A percentile compares a stretch with the other conserved stretches of the same genome.
Conservation (phyloP, 2,888 invertebrate species). For the Scelioninae gen. 1 region DNA sequence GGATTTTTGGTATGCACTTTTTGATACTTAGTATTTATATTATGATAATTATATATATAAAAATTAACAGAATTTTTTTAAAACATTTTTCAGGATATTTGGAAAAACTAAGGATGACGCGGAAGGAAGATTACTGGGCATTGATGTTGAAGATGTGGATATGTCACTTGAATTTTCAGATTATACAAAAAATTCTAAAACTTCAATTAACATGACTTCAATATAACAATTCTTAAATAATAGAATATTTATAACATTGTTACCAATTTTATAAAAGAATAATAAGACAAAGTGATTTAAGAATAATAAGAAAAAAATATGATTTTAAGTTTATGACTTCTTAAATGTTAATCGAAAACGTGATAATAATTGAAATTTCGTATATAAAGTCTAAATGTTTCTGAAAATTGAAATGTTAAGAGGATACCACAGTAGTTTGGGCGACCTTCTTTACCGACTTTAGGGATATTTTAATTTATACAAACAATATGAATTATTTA, state of each 20-base stretch:
- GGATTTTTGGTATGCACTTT: constrained; percentile 59
- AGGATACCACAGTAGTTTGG: too few relatives aligned
- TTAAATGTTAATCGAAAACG: too few relatives aligned
- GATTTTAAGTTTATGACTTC: too few relatives aligned
- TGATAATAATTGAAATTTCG: too few relatives aligned
- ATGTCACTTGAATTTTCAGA: constrained; percentile 80
- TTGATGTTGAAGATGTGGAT: constrained; percentile 82
- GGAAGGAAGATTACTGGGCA: constrained; percentile 82
- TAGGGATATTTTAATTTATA: too few relatives aligned
- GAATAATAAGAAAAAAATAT: too few relatives aligned
- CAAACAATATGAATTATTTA: too few relatives aligned
- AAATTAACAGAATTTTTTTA: not conserved
- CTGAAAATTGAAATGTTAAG: too few relatives aligned
- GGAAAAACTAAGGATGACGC: constrained; percentile 83
- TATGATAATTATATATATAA: too few relatives aligned
- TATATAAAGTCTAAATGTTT: too few relatives aligned
- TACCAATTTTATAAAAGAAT: not conserved
- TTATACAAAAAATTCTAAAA: constrained; percentile 75
- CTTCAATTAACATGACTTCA: constrained; percentile 72
- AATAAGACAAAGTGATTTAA: too few relatives aligned
- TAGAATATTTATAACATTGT: not conserved
- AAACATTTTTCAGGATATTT: constrained; percentile 81
- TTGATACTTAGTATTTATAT: not conserved
- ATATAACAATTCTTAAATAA: constrained; percentile 21
- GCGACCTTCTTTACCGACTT: too few relatives aligned